Conservation (phyloP, 2,797 vertebrate species). For the Podarcis siculus region DNA sequence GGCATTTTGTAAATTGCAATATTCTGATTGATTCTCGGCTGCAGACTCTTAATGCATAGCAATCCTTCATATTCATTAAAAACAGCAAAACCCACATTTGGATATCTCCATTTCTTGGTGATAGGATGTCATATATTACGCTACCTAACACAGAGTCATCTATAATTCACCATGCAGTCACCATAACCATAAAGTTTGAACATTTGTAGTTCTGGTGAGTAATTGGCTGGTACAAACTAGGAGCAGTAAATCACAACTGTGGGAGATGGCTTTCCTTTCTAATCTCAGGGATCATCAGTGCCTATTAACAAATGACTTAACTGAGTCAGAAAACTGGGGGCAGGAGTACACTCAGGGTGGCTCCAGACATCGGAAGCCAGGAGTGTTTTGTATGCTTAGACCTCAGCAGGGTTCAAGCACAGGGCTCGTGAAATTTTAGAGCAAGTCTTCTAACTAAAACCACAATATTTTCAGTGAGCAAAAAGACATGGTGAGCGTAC, state of each 20-base stretch:
- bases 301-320: conserved; percentile 4
- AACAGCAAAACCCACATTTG: conserved; percentile 24
- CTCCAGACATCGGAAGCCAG: not conserved
- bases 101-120: conserved; percentile 16
- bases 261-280: conserved; percentile 5
- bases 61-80: conserved; percentile 51
- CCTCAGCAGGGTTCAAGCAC: not conserved
- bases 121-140: conserved; percentile 41
- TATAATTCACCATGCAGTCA: conserved; percentile 53
- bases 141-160: conserved; percentile 35
- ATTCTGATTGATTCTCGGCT: conserved; percentile 55
- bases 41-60: conserved; percentile 36
- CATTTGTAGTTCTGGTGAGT: conserved; percentile 43
- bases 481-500: not conserved
- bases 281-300: conserved; percentile 8
- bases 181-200: conserved; percentile 52
- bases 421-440: not conserved
- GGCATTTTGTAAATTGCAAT: conserved; percentile 38
- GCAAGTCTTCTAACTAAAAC: not conserved
- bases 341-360: not conserved
- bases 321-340: conserved; percentile 33
- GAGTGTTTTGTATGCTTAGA: not conserved
- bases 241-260: conserved; percentile 29
- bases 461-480: not conserved
- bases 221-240: conserved; percentile 33